phyloP scores from a whole-genome alignment of 2,888 invertebrate species.

The Aspidiotus destructor region DNA sequence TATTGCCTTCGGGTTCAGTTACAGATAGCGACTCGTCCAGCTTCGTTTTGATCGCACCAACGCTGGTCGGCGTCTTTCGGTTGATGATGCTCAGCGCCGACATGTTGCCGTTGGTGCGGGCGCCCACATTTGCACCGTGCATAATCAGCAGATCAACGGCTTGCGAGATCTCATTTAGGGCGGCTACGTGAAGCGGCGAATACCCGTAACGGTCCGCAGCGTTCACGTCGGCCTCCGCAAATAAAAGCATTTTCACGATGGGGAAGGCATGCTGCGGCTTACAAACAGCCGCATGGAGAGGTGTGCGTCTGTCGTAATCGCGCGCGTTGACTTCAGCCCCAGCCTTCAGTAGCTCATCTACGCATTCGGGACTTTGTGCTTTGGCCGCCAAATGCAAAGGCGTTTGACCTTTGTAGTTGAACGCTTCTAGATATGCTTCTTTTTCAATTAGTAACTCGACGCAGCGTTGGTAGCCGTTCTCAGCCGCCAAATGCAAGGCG shows the following conservation, averaged over 20 bases:
- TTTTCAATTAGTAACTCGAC: slow-evolving; percentile 62
- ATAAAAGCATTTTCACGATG: slow-evolving; percentile 63
- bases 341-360: slow-evolving; percentile 64
- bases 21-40: slow-evolving; percentile 71
- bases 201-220: slow-evolving; percentile 69
- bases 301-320: slow-evolving; percentile 70
- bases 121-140: slow-evolving; percentile 80
- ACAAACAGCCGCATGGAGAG: slow-evolving; percentile 75
- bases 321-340: slow-evolving; percentile 68
- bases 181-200: slow-evolving; percentile 64
- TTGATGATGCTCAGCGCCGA: slow-evolving; percentile 76
- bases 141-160: slow-evolving; percentile 76
- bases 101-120: slow-evolving; percentile 75
- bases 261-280: slow-evolving; percentile 71
- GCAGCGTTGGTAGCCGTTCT: slow-evolving; percentile 74
- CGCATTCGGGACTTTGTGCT: slow-evolving; percentile 69
- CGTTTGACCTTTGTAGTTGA: slow-evolving; percentile 70
- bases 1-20: slow-evolving; percentile 50
- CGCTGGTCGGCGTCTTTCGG: slow-evolving; percentile 74
- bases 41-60: slow-evolving; percentile 71
- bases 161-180: slow-evolving; percentile 70
- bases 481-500: slow-evolving; percentile 75
- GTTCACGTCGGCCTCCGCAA: slow-evolving; percentile 73
- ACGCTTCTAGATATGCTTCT: slow-evolving; percentile 63
- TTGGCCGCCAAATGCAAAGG: slow-evolving; percentile 76